A percentile compares a stretch with the other conserved stretches of the same genome.
These are phyloP conservation scores for Micropoecilia bifurca DNA, from an alignment of 2,797 vertebrate genomes.

Conservation along the genomic window DNA sequence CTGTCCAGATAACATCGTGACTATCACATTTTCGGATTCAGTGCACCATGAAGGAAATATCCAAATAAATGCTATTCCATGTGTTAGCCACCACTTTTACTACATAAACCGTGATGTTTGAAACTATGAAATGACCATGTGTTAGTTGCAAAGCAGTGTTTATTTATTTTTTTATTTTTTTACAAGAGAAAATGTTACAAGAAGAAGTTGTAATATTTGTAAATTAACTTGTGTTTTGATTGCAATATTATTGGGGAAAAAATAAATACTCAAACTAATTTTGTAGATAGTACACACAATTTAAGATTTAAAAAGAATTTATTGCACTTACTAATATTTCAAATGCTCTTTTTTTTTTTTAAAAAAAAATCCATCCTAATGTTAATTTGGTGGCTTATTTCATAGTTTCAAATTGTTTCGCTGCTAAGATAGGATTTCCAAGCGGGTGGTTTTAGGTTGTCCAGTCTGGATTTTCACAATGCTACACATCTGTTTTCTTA, in stretches of 20 bases:
- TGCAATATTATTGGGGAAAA: constrained; percentile 21
- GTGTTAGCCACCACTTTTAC: constrained; percentile 79
- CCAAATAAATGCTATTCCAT: constrained; percentile 74
- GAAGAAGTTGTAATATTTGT: constrained; percentile 17
- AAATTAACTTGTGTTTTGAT: constrained; percentile 29
- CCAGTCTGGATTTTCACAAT: constrained; percentile 64
- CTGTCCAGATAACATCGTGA: constrained; percentile 70
- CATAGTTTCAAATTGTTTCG: constrained; percentile 86
- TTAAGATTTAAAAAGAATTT: constrained; percentile 14
- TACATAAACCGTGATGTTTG: constrained; percentile 74
- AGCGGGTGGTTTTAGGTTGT: constrained; percentile 56
- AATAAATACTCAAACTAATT: constrained; percentile 22
- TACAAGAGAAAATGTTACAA: constrained; percentile 34
- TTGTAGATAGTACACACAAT: constrained; percentile 27
- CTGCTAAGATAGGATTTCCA: constrained; percentile 84
- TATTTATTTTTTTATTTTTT: constrained; percentile 61
- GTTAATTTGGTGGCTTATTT: constrained; percentile 74
- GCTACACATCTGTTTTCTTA: constrained; percentile 10
- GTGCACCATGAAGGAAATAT: constrained; percentile 83
- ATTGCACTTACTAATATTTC: constrained; percentile 68
- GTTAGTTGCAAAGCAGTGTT: constrained; percentile 77
- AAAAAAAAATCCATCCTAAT: constrained; percentile 26
- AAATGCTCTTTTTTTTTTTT: constrained; percentile 22
- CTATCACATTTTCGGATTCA: constrained; percentile 71
- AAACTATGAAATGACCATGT: constrained; percentile 84